These are phyloP conservation scores for Miopithecus talapoin DNA, from an alignment of 2,797 vertebrate species.

Conservation along the genomic window DNA sequence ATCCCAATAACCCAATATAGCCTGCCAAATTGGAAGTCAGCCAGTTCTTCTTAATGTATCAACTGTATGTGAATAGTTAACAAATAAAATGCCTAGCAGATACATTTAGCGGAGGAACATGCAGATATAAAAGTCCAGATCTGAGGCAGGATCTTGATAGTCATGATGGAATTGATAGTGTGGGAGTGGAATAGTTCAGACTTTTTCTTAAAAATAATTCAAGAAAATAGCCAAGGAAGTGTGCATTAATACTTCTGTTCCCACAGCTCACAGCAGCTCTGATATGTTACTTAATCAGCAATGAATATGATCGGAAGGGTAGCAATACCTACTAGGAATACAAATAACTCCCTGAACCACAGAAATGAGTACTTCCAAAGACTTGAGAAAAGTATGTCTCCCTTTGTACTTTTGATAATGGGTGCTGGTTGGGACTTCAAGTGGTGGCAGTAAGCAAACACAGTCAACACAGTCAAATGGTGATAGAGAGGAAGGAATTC, in stretches of 20 bases:
- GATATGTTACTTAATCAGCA: background rate
- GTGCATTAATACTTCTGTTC: background rate
- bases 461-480: background rate
- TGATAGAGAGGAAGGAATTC: constrained; percentile 1
- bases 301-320: background rate
- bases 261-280: background rate
- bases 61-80: background rate
- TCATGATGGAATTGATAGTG: background rate
- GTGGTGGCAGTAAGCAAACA: constrained; percentile 32
- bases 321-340: background rate
- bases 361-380: background rate
- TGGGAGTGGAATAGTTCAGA: background rate
- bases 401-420: background rate
- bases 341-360: background rate
- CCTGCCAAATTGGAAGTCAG: background rate
- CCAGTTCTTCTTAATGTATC: background rate
- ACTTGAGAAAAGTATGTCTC: background rate
- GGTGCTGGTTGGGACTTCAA: background rate
- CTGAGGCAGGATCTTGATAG: background rate
- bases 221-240: background rate
- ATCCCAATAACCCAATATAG: background rate
- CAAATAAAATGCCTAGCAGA: background rate
- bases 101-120: background rate
- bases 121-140: background rate
- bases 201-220: background rate